Evolutionary conservation across 2,888 invertebrate genomes (phyloP).

Genomic region (Sphaerophoria taeniata): DNA sequence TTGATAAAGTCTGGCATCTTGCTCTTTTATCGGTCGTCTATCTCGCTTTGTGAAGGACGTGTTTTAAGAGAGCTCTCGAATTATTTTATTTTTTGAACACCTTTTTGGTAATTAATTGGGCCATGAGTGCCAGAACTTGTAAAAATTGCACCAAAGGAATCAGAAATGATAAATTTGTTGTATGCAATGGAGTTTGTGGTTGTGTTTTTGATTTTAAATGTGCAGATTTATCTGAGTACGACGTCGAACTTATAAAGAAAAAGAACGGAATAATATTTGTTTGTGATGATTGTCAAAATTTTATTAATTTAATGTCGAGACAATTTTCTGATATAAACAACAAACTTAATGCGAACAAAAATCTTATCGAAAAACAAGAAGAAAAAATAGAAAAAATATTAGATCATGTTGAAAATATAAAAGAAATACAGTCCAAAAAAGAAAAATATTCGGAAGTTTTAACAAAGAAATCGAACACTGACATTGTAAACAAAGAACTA

Average conservation of each 20-base stretch:
- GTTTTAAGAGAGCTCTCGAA: no score
- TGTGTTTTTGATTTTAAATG: constrained; percentile 5
- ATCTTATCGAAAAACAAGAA: constrained; percentile 10
- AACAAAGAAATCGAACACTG: neutral
- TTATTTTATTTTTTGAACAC: no score
- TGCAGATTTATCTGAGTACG: constrained; percentile 4
- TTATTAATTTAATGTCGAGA: neutral
- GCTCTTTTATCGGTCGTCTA: no score
- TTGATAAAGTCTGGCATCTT: no score
- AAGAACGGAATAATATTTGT: neutral
- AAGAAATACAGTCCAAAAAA: neutral
- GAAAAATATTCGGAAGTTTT: neutral
- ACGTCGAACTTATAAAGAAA: neutral
- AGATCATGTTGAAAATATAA: neutral
- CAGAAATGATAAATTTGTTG: constrained; percentile 24
- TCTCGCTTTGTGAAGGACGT: no score
- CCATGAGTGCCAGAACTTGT: neutral
- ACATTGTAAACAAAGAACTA: constrained; percentile 4
- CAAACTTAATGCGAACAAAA: neutral
- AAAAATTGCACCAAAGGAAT: constrained; percentile 8
- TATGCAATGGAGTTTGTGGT: constrained; percentile 9
- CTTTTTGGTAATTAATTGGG: no score
- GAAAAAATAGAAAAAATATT: neutral
- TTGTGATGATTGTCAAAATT: neutral
- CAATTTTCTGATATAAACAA: neutral